Evolutionary conservation across 2,888 invertebrate species (phyloP).

Genomic region (Pterostichus madidus): DNA sequence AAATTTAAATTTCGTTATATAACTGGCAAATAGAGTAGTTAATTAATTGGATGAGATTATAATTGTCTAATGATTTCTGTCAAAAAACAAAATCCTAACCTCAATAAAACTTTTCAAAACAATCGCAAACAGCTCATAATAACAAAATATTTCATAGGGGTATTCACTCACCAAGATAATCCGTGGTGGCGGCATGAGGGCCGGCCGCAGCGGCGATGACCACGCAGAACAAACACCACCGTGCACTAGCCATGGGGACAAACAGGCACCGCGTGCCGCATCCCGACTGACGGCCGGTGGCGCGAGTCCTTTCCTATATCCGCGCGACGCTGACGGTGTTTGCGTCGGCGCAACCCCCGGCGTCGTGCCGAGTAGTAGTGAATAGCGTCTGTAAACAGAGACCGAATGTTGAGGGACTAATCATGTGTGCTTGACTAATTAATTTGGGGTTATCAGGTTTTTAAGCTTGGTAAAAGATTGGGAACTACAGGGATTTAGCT

Average conservation of each 20-base stretch:
- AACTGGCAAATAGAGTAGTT: too few relatives aligned
- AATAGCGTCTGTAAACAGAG: neutral
- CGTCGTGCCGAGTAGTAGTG: slow-evolving; percentile 14
- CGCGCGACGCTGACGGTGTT: slow-evolving; percentile 54
- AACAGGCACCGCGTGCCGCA: slow-evolving; percentile 68
- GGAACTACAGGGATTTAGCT: neutral
- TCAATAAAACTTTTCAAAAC: neutral
- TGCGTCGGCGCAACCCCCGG: slow-evolving; percentile 68
- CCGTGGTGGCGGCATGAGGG: slow-evolving; percentile 54
- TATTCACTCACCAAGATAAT: slow-evolving; percentile 54
- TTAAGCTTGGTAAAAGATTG: neutral
- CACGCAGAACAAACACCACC: slow-evolving; percentile 49
- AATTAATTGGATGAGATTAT: too few relatives aligned
- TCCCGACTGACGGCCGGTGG: slow-evolving; percentile 70
- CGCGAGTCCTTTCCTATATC: slow-evolving; percentile 68
- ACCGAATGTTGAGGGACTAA: slow-evolving; percentile 5
- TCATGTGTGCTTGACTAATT: slow-evolving; percentile 1
- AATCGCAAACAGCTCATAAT: neutral
- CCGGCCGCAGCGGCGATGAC: slow-evolving; percentile 55
- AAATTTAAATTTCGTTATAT: too few relatives aligned
- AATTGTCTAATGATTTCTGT: too few relatives aligned
- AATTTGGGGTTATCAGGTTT: neutral
- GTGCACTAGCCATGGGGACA: slow-evolving; percentile 60
- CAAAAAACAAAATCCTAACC: too few relatives aligned
- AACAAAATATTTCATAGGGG: neutral